Percentiles rank a stretch among this genome's conserved stretches.
Evolutionary conservation across 2,797 vertebrate species (phyloP).

Genomic region (Enteromius treurensis): DNA sequence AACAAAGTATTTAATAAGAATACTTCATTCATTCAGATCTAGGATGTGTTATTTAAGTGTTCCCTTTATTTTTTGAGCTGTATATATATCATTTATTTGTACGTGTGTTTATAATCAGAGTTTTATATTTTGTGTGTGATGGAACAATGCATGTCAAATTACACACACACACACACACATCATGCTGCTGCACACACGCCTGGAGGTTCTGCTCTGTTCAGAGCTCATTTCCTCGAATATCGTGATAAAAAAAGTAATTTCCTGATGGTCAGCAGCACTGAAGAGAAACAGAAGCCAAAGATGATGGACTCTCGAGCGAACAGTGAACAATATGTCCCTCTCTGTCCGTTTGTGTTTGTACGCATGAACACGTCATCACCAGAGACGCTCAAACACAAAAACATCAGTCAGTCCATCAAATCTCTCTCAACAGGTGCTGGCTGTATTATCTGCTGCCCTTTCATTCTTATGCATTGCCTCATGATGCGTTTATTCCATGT

Average conservation of each 20-base stretch:
- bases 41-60: too few relatives aligned
- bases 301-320: slow-evolving; percentile 77
- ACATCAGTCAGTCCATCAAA: background rate
- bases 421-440: background rate
- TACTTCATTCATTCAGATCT: too few relatives aligned
- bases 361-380: background rate
- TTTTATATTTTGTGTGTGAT: background rate
- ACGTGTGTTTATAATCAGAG: too few relatives aligned
- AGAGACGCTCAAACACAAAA: background rate
- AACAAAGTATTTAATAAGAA: too few relatives aligned
- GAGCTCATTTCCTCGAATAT: slow-evolving; percentile 7
- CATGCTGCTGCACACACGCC: background rate
- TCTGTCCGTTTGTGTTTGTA: background rate
- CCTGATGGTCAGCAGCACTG: slow-evolving; percentile 59
- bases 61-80: too few relatives aligned
- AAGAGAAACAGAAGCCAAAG: slow-evolving; percentile 68
- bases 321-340: slow-evolving; percentile 60
- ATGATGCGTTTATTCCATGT: background rate
- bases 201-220: background rate
- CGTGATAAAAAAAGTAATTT: background rate
- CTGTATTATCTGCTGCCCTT: background rate
- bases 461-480: background rate
- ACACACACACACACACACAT: background rate
- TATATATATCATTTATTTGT: too few relatives aligned
- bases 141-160: background rate